phyloP scores from a whole-genome alignment of 1,140 invertebrate species.

The Panonychus citri region DNA sequence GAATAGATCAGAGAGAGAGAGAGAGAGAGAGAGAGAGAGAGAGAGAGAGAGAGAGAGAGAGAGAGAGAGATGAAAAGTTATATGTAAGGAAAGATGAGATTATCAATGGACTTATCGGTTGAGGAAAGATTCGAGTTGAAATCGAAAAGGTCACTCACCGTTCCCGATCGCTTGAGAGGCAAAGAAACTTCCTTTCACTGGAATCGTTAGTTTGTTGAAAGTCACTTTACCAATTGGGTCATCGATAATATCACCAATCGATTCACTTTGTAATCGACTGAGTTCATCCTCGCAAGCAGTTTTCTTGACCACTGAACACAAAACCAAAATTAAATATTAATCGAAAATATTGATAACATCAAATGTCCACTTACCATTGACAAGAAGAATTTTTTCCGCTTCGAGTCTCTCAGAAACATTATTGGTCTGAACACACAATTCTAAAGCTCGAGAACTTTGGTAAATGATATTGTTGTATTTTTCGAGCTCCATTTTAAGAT shows the following conservation, averaged over 20 bases:
- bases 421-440: neutral
- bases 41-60: too few species aligned
- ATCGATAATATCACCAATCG: neutral
- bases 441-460: neutral
- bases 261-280: neutral
- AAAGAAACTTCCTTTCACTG: neutral
- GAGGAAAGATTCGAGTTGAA: neutral
- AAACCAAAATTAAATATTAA: neutral
- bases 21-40: too few species aligned
- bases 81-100: neutral
- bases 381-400: neutral
- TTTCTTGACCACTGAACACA: neutral
- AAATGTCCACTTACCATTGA: neutral
- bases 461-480: neutral
- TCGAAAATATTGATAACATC: neutral
- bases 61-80: too few species aligned
- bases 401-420: neutral
- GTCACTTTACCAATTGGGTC: neutral
- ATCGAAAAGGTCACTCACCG: too few species aligned
- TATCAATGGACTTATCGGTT: neutral
- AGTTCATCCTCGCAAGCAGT: neutral
- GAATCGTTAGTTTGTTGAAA: neutral
- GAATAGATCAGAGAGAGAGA: too few species aligned
- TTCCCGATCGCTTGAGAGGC: neutral
- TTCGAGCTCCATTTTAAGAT: neutral